These are phyloP conservation scores for Drosophila rufa DNA, from an alignment of 1,140 invertebrate genomes.

Conservation along the genomic window DNA sequence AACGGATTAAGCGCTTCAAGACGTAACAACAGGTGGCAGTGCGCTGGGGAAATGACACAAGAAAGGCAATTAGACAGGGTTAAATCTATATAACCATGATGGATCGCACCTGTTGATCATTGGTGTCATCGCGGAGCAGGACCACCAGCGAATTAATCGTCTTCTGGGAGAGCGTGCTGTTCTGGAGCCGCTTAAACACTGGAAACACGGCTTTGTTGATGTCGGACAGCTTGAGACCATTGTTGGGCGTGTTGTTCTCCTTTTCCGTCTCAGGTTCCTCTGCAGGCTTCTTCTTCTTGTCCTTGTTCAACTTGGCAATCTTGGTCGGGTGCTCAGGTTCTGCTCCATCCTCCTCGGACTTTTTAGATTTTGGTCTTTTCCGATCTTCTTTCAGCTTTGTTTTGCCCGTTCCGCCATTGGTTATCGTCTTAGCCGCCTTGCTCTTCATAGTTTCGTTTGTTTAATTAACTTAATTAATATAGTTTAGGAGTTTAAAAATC, in stretches of 20 bases:
- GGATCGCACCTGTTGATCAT: constrained; percentile 10
- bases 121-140: constrained; percentile 22
- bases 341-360: constrained; percentile 1
- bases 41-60: constrained; percentile 21
- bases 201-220: constrained; percentile 55
- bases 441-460: constrained; percentile 1
- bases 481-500: neutral
- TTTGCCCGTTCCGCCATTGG: constrained; percentile 7
- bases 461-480: neutral
- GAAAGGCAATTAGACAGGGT: neutral
- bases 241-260: constrained; percentile 24
- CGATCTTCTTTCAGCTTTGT: constrained; percentile 2
- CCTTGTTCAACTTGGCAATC: neutral
- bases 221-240: constrained; percentile 9
- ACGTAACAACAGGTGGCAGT: constrained; percentile 51
- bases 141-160: constrained; percentile 34
- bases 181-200: constrained; percentile 40
- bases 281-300: neutral
- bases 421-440: neutral
- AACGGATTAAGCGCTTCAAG: constrained; percentile 56
- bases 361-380: constrained; percentile 10
- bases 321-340: constrained; percentile 9
- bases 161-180: neutral
- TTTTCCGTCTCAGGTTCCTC: constrained; percentile 19
- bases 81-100: neutral